These are phyloP conservation scores for Venustoraphidia nigricollis DNA, from an alignment of 2,888 invertebrate genomes.

Conservation along the genomic window DNA sequence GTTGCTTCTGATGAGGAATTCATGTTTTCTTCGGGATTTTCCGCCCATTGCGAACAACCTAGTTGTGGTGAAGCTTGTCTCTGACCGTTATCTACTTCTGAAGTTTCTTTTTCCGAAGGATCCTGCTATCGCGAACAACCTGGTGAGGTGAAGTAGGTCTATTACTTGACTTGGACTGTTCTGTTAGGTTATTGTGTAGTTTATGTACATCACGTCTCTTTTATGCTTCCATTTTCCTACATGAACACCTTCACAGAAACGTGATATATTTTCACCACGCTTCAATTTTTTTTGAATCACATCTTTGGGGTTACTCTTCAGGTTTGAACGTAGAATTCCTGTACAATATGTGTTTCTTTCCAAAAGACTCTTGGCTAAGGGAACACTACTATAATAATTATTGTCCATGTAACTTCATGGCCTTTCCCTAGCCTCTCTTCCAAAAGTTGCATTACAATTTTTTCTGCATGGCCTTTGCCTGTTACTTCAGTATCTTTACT, in stretches of 20 bases:
- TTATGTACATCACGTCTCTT: conserved; percentile 17
- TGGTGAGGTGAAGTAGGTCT: no score
- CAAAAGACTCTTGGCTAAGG: conserved; percentile 16
- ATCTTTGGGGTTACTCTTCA: conserved; percentile 13
- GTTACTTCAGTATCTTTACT: conserved; percentile 6
- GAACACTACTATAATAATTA: conserved; percentile 18
- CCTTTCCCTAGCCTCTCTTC: conserved; percentile 17
- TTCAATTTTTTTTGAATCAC: conserved; percentile 13
- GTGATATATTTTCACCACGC: conserved; percentile 12
- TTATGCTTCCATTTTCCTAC: conserved; percentile 19
- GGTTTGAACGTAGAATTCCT: conserved; percentile 18
- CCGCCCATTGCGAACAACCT: no score
- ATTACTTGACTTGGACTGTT: conserved; percentile 8
- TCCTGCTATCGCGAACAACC: no score
- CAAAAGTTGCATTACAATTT: conserved; percentile 18
- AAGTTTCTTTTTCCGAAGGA: no score
- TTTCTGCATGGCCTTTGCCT: conserved; percentile 13
- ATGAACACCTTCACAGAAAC: conserved; percentile 14
- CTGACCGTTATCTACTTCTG: no score
- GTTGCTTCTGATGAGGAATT: no score
- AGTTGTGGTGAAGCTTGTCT: no score
- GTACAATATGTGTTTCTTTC: conserved; percentile 19
- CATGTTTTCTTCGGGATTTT: no score
- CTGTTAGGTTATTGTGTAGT: conserved; percentile 14
- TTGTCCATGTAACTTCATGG: conserved; percentile 19